These are phyloP conservation scores for Porites divaricata DNA, from an alignment of 92 coral and sea anemone genomes.

Conservation along the genomic window DNA sequence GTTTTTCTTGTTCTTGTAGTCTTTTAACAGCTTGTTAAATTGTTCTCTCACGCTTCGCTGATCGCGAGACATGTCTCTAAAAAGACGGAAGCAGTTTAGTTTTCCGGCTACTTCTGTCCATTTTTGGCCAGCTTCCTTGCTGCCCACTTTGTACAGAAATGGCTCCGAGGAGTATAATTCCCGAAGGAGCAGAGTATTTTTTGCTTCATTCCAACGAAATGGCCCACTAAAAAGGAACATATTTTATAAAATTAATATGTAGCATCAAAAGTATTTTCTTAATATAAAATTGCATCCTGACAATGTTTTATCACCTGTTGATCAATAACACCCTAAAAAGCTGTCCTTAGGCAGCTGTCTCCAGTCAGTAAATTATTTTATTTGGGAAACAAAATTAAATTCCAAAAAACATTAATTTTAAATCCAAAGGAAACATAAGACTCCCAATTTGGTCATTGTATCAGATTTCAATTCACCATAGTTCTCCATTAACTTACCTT, in stretches of 20 bases:
- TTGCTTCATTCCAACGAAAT: too few relatives aligned
- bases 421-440: background rate
- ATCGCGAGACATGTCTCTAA: constrained; percentile 58
- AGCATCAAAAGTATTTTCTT: too few relatives aligned
- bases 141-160: constrained; percentile 64
- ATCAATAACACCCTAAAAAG: too few relatives aligned
- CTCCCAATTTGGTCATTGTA: constrained; percentile 2
- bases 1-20: too few relatives aligned
- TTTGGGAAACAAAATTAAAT: background rate
- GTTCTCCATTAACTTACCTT: constrained; percentile 14
- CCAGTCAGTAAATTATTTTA: background rate
- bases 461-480: constrained; percentile 12
- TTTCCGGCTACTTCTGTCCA: constrained; percentile 63
- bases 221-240: too few relatives aligned
- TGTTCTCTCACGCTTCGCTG: constrained; percentile 53
- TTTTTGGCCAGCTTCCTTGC: constrained; percentile 66
- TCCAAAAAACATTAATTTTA: background rate
- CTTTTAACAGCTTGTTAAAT: too few relatives aligned
- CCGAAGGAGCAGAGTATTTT: too few relatives aligned
- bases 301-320: too few relatives aligned
- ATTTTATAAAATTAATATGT: too few relatives aligned
- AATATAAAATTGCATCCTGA: too few relatives aligned
- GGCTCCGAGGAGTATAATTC: constrained; percentile 35
- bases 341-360: too few relatives aligned
- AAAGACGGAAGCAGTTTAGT: constrained; percentile 51